Evolutionary conservation across 2,113 vertebrate species (phyloP).

Genomic region (Acrocephalus kingi): DNA sequence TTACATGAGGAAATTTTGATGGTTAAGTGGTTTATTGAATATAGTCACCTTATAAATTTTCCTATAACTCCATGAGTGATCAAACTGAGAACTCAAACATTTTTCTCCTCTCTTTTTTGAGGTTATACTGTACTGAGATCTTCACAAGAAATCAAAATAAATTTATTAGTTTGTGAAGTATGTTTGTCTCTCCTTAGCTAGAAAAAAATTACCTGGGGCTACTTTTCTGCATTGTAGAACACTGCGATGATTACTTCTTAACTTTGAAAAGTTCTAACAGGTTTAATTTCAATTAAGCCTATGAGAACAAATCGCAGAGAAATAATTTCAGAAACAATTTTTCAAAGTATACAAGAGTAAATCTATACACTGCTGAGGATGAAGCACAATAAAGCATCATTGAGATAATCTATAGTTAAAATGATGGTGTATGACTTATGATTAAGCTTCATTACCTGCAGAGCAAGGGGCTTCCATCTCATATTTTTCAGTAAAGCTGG

Average conservation of each 20-base stretch:
- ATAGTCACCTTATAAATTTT: neutral
- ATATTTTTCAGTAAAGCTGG: constrained; percentile 99
- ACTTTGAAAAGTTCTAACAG: constrained; percentile 38
- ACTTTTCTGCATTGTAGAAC: constrained; percentile 12
- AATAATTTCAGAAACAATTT: constrained; percentile 76
- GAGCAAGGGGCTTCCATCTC: constrained; percentile 99
- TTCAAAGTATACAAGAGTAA: constrained; percentile 77
- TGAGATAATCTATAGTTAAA: constrained; percentile 80
- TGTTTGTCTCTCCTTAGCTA: neutral
- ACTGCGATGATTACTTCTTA: constrained; percentile 42
- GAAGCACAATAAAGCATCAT: constrained; percentile 83
- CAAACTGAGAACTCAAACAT: neutral
- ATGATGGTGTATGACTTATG: constrained; percentile 87
- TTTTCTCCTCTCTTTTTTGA: neutral
- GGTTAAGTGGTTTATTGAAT: neutral
- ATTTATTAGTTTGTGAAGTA: neutral
- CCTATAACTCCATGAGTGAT: neutral
- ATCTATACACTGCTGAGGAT: constrained; percentile 81
- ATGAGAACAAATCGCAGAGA: constrained; percentile 69
- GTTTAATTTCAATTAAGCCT: constrained; percentile 62
- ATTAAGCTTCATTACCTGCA: constrained; percentile 95
- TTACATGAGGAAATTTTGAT: neutral
- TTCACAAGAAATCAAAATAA: neutral
- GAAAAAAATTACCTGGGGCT: neutral
- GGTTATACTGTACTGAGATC: neutral